A percentile compares a stretch with the other conserved stretches of the same genome.
phyloP scores from a whole-genome alignment of 1,140 invertebrate genomes.

The Hormaphis cornu region DNA sequence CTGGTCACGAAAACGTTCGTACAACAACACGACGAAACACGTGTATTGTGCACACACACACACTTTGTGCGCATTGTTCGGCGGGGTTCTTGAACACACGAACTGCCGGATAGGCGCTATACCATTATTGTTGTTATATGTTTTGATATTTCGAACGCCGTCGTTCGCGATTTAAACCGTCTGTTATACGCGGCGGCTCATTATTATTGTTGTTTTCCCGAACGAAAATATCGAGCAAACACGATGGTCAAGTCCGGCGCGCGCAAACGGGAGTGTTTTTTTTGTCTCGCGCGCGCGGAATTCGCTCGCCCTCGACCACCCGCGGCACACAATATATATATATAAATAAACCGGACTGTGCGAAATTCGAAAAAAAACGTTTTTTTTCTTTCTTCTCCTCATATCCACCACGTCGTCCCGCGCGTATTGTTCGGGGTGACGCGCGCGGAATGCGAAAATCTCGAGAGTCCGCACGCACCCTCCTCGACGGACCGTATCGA shows the following conservation, averaged over 20 bases:
- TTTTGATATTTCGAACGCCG: background rate
- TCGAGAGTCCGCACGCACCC: background rate
- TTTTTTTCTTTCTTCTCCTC: background rate
- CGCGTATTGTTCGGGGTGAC: constrained; percentile 13
- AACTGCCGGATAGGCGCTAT: too few species aligned
- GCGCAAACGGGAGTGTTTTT: constrained; percentile 28
- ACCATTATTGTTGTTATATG: background rate
- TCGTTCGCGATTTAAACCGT: too few species aligned
- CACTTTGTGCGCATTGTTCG: background rate
- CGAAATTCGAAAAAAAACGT: constrained; percentile 4
- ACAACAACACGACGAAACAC: too few species aligned
- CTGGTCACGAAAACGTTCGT: constrained; percentile 18
- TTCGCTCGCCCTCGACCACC: constrained; percentile 11
- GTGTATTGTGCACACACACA: background rate
- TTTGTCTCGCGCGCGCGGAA: too few species aligned
- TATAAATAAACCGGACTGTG: background rate
- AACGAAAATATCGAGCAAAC: too few species aligned
- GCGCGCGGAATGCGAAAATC: constrained; percentile 27
- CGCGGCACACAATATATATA: background rate
- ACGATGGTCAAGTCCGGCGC: too few species aligned
- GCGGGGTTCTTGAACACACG: too few species aligned
- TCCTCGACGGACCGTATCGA: background rate
- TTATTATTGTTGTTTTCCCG: too few species aligned
- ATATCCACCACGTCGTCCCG: background rate
- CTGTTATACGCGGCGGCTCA: too few species aligned